phyloP scores from a whole-genome alignment of 1,140 invertebrate species.

The Diabrotica undecimpunctata region DNA sequence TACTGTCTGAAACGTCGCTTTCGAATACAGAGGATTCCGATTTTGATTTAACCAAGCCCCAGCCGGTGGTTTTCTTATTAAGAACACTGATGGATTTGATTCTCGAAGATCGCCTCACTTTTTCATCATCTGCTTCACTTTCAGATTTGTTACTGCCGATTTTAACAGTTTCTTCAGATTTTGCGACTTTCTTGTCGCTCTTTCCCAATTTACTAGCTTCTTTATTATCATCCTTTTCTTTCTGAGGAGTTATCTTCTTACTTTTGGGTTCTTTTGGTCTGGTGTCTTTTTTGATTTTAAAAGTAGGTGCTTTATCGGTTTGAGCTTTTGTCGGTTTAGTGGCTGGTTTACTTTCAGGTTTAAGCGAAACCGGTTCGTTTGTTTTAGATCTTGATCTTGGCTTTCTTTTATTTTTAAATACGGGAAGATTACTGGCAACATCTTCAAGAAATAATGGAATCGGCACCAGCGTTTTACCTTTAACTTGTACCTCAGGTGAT shows the following conservation, averaged over 20 bases:
- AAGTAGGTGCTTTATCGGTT: not conserved
- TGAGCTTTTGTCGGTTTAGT: too few relatives aligned
- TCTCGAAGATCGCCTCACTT: constrained; percentile 54
- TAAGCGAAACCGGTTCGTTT: not conserved
- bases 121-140: constrained; percentile 19
- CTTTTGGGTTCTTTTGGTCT: constrained; percentile 7
- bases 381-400: not conserved
- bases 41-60: constrained; percentile 51
- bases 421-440: not conserved
- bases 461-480: too few relatives aligned
- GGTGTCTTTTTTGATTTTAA: constrained; percentile 9
- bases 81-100: constrained; percentile 57
- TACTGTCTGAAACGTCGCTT: constrained; percentile 28
- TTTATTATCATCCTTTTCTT: constrained; percentile 18
- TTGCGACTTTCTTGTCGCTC: constrained; percentile 6
- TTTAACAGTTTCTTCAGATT: constrained; percentile 7
- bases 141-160: constrained; percentile 10
- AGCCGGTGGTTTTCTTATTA: constrained; percentile 56
- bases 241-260: constrained; percentile 15
- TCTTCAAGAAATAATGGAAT: not conserved
- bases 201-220: not conserved
- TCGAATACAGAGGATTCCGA: constrained; percentile 27
- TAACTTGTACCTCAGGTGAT: too few relatives aligned
- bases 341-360: not conserved
- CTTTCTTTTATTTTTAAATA: constrained; percentile 3